Evolutionary conservation across 2,797 vertebrate species (phyloP), one percentile per base, ranked within the genome.

Genomic region (Sardinella longiceps): DNA sequence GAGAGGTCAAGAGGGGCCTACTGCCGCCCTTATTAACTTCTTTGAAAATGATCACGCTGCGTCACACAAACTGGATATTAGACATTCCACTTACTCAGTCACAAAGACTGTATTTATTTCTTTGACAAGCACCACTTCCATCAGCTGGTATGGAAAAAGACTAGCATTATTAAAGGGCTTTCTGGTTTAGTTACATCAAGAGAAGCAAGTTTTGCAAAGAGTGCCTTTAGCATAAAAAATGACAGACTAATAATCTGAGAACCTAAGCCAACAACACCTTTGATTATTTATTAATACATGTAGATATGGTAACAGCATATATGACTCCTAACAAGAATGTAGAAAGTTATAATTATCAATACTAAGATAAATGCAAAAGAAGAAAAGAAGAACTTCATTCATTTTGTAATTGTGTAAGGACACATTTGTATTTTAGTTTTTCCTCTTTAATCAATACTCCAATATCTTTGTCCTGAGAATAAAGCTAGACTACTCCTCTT

Each of bases 61-160:
- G n/a, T 60, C 56, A 60, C n/a, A n/a, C n/a, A 60, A 60, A 60
- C 56, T 9, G 56, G 56, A 77, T 77, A 43, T 77, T 77, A 77
- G 70, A 43, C 70, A 23, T 15, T 43, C 70, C 70, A 77, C 37
- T 43, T 77, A 33, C 30, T 7, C 18, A 43, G 37, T 77, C 18
- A 20, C 37, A 77, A 43, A 39, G 28, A 43, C 3, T 37, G 30
- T 12, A 14, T 39, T 74, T 74, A 39, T 20, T n/a, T 15, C 33
- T 77, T 77, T 7, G 6, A 43, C 18, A n/a, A 23, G 18, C 66
- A 5, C 60, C n/a, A 60, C 33, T 77, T 77, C 6, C 70, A 77
- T 43, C 70, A 39, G 37, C 39, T 18, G 7, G 70, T 20, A 7
- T 39, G 37, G 7, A 77, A 77, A 7, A 20, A 15, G 23, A 48